phyloP scores from a whole-genome alignment of 92 coral and sea anemone genomes.

The Siderastrea siderea region DNA sequence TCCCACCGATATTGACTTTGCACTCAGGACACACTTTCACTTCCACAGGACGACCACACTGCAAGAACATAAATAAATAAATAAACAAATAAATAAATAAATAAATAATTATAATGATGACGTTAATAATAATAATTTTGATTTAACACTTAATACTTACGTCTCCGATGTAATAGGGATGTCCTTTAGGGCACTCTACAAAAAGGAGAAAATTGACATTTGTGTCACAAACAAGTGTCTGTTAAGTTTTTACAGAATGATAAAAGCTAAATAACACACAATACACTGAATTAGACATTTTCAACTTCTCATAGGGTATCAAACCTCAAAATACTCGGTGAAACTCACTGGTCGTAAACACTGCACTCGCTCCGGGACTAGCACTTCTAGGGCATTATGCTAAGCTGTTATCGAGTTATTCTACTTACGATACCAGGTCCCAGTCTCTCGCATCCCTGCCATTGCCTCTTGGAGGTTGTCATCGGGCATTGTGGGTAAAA shows the following conservation, averaged over 20 bases:
- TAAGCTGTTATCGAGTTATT: background rate
- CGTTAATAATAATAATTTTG: background rate
- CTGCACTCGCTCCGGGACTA: too few relatives aligned
- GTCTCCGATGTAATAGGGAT: conserved; percentile 86
- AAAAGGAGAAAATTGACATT: background rate
- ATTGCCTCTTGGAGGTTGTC: conserved; percentile 86
- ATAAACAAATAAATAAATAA: too few relatives aligned
- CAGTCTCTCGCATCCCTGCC: conserved; percentile 66
- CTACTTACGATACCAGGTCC: conserved; percentile 88
- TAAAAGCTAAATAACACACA: too few relatives aligned
- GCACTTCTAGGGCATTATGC: too few relatives aligned
- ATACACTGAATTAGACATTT: too few relatives aligned
- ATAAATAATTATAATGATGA: too few relatives aligned
- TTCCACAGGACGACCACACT: conserved; percentile 90
- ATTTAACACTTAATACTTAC: conserved; percentile 57
- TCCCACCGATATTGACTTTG: conserved; percentile 76
- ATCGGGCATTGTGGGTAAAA: conserved; percentile 91
- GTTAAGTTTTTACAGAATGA: too few relatives aligned
- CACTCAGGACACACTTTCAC: conserved; percentile 81
- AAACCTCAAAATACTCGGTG: too few relatives aligned
- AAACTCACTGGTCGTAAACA: too few relatives aligned
- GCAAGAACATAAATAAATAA: background rate
- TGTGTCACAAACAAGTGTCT: too few relatives aligned
- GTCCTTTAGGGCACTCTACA: conserved; percentile 87
- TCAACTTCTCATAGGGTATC: too few relatives aligned